phyloP scores from a whole-genome alignment of 2,113 vertebrate genomes.

The Pleuronectes platessa region DNA sequence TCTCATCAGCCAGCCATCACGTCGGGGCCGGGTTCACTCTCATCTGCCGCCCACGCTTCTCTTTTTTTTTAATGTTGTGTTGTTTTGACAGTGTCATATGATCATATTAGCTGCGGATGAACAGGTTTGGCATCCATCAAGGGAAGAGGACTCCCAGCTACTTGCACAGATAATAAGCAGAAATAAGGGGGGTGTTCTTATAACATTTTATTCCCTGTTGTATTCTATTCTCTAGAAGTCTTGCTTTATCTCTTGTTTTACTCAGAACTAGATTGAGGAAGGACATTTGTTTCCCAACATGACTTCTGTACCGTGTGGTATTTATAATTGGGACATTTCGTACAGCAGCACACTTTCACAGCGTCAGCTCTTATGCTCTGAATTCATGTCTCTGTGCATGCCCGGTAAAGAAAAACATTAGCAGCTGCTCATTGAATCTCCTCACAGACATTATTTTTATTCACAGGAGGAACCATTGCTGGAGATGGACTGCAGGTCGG shows the following conservation, averaged over 20 bases:
- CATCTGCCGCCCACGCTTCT: slow-evolving; percentile 39
- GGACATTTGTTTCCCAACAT: slow-evolving; percentile 13
- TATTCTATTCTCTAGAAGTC: neutral
- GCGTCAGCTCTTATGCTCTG: neutral
- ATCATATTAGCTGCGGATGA: slow-evolving; percentile 2
- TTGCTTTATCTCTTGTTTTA: neutral
- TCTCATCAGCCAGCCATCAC: slow-evolving; percentile 56
- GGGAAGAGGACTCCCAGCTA: neutral
- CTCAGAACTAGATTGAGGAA: slow-evolving; percentile 33
- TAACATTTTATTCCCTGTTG: neutral
- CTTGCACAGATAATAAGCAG: neutral
- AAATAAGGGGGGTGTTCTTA: neutral
- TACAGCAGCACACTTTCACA: neutral
- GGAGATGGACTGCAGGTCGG: slow-evolving; percentile 54
- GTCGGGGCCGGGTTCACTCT: slow-evolving; percentile 50
- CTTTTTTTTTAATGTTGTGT: slow-evolving; percentile 26
- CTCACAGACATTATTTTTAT: slow-evolving; percentile 14
- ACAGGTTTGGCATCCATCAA: neutral
- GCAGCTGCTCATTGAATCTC: slow-evolving; percentile 14
- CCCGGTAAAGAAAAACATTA: neutral
- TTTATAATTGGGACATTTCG: neutral
- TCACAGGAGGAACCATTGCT: slow-evolving; percentile 21
- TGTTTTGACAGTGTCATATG: slow-evolving; percentile 43
- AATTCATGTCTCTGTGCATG: neutral
- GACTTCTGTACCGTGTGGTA: slow-evolving; percentile 1